Conservation (phyloP, 2,113 vertebrate species). For the Gnathonemus echidnorhynchus region DNA sequence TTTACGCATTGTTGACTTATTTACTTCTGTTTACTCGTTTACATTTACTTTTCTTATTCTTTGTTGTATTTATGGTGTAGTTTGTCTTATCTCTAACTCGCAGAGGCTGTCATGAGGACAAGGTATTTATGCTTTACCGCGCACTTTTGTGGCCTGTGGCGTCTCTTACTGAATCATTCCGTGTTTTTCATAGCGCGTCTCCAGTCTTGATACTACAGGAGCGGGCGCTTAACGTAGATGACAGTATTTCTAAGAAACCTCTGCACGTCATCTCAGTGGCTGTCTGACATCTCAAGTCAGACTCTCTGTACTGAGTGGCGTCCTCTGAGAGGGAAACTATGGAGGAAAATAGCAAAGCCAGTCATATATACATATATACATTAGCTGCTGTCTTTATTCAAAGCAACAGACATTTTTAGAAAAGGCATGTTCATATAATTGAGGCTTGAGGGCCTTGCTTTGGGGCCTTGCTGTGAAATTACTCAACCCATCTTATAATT, state of each 20-base stretch:
- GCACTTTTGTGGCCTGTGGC: neutral
- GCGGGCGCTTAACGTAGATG: neutral
- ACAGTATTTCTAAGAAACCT: conserved; percentile 2
- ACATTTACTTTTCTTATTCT: neutral
- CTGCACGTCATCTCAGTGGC: neutral
- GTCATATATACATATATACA: neutral
- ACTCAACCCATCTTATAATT: neutral
- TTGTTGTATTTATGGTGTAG: neutral
- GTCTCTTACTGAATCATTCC: neutral
- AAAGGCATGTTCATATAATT: too few species aligned
- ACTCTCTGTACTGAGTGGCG: neutral
- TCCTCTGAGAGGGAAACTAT: neutral
- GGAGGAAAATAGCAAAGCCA: neutral
- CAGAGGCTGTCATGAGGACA: neutral
- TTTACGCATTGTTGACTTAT: neutral
- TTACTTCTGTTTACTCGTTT: neutral
- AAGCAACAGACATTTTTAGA: neutral
- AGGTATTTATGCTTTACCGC: neutral
- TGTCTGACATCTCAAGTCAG: neutral
- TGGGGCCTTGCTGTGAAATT: neutral
- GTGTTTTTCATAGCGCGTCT: neutral
- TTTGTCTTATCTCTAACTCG: neutral
- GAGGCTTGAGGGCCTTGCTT: neutral
- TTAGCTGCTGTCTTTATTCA: neutral
- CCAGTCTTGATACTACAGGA: conserved; percentile 1